Percentiles rank a stretch among this genome's conserved stretches.
Evolutionary conservation across 1,140 invertebrate genomes (phyloP).

Genomic region (Sitobion miscanthi): DNA sequence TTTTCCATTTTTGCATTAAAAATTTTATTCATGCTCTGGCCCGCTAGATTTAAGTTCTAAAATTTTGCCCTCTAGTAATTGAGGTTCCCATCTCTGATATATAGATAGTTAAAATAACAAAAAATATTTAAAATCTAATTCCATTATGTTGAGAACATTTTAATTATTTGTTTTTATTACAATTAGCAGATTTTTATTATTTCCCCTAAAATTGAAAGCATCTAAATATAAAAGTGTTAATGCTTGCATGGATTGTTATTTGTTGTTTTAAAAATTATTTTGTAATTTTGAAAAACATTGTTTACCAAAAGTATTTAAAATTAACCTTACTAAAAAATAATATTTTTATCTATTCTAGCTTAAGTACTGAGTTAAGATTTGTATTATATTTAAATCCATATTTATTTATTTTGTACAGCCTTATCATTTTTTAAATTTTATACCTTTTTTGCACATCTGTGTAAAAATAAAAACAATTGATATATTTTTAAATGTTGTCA

Average conservation of each 20-base stretch:
- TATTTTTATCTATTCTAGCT: neutral
- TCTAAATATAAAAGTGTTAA: neutral
- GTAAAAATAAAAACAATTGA: neutral
- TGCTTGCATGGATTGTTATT: conserved; percentile 12
- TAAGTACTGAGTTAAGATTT: neutral
- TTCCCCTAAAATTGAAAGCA: neutral
- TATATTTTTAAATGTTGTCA: neutral
- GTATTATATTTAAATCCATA: neutral
- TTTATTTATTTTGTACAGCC: neutral
- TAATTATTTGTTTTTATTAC: neutral
- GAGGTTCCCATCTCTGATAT: no score
- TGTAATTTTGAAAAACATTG: neutral
- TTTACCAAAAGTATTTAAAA: neutral
- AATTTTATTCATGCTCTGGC: no score
- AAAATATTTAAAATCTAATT: neutral
- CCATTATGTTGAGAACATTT: neutral
- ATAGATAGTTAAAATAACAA: neutral
- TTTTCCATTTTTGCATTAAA: no score
- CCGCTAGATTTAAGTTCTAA: no score
- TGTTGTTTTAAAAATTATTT: neutral
- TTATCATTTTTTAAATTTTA: neutral
- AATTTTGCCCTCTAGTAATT: no score
- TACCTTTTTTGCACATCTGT: neutral
- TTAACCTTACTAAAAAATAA: neutral
- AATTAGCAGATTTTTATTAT: neutral